Evolutionary conservation across 1,140 invertebrate species (phyloP), one percentile per base, ranked within the genome.

Genomic region (Yoshiicerus persimilis): DNA sequence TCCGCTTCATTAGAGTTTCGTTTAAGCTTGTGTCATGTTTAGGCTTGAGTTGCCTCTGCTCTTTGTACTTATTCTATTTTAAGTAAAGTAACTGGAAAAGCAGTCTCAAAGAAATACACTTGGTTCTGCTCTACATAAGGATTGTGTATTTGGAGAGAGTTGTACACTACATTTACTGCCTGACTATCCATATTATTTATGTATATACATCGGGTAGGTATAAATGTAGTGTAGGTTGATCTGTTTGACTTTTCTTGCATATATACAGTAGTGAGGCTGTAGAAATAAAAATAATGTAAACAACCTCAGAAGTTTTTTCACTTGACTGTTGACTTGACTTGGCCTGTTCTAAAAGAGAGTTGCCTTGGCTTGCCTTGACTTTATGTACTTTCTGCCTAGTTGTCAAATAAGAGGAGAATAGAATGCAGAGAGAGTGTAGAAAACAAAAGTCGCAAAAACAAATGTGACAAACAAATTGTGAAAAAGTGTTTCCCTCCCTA

Each of bases 381-480:
- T 27, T 30, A 66, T 66, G 66, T 70, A 70, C 10, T 56, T 56
- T 56, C 47, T 56, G 16, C 47, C 20, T 66, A 70, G 25, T 70
- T 30, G 66, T 70, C 66, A 70, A 70, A 70, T 70, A 70, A 70
- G 66, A 30, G 30, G 25, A 70, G n/a, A 32, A 13, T 70, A 70
- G 66, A 70, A 70, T 70, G 66, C 11, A 30, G 66, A 30, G 10
- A 27, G 66, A 30, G 66, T 30, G 66, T 70, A 36, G 75, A 80
- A 80, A 80, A 38, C 75, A 80, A 80, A 80, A 80, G 75, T 80
- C 75, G 20, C 75, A 80, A 80, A 80, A 80, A 80, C 75, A 80
- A 80, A 80, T 80, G 75, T 80, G 75, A 80, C 75, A 80, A 80
- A 80, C 75, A 80, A 80, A 80, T 80, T 80, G 75, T 80, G 75